Base-by-base conservation (phyloP, 2,797 vertebrate genomes). In the Pipistrellus pipistrellus region DNA sequence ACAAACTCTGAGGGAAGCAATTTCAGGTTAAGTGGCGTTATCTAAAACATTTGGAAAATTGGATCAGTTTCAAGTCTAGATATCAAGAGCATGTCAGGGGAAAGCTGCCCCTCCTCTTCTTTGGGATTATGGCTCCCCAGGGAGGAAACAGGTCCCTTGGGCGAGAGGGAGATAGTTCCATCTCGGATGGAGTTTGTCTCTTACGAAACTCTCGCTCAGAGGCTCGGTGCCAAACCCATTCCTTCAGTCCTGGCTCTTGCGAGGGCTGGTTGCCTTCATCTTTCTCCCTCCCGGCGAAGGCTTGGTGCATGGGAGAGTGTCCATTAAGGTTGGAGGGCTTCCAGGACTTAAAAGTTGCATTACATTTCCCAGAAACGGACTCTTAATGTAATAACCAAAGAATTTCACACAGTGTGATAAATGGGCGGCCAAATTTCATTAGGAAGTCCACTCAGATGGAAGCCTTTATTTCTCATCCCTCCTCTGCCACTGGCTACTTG, bases 11-110 rank as follows among this genome's bases (percentile, higher is more conserved):
- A 89, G 71, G 90, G 81, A 41, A 89, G 68, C 62, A 38, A 59
- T 25, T 53, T 57, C 53, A 87, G 57, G 64, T 69, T 91, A 93
- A 91, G 51, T 9, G 88, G 59, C 6, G 48, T 82, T 95, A 96
- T 97, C 97, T 94, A 64, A 98, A 95, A 85, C 88, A 96, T 92
- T 93, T 59, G 25, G 38, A 93, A 96, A 95, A 81, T 48, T 96
- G 97, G 77, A 23, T 94, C 3, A 0, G 8, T 88, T 87, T 71
- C 93, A 88, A 87, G 46, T 32, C 17, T 14, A 71, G 55, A 86
- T 66, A 77, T 90, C 48, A 75, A 96, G 95, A 92, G 90, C 86
- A 83, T 76, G 87, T 96, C 6, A n/a, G 6, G 48, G 27, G 92
- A 91, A 94, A 44, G 88, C 91, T n/a, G 73, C 68, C 32, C 94